phyloP scores from a whole-genome alignment of 2,888 invertebrate species.

The Mesodorylaimus sp. region DNA sequence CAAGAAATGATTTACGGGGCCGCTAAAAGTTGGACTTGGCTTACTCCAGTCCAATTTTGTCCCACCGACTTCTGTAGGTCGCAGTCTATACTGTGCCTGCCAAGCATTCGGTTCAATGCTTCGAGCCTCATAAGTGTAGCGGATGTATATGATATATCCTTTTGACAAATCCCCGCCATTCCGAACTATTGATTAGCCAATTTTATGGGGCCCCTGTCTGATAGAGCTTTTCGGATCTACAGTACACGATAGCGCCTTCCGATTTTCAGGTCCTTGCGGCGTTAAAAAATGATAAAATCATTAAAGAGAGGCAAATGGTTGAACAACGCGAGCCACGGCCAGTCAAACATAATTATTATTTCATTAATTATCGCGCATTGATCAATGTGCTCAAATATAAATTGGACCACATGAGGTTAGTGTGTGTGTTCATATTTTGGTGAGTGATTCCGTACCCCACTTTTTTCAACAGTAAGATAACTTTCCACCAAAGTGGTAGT shows the following conservation, averaged over 20 bases:
- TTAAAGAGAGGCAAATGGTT: slow-evolving; percentile 22
- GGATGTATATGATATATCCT: too few relatives aligned
- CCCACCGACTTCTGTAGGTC: too few relatives aligned
- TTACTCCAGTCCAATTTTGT: too few relatives aligned
- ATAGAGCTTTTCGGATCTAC: not conserved
- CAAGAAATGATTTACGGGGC: too few relatives aligned
- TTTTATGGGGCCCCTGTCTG: not conserved
- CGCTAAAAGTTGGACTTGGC: too few relatives aligned
- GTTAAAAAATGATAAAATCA: slow-evolving; percentile 23
- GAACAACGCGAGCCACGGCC: slow-evolving; percentile 14
- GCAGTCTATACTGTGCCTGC: too few relatives aligned
- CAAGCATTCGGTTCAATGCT: too few relatives aligned
- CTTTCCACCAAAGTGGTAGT: not conserved
- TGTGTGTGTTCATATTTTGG: not conserved
- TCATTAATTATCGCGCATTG: slow-evolving; percentile 26
- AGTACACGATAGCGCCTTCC: not conserved
- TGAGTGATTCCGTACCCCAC: too few relatives aligned
- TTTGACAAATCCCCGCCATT: too few relatives aligned
- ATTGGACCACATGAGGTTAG: slow-evolving; percentile 28
- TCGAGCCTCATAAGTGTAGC: too few relatives aligned
- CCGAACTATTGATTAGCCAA: not conserved
- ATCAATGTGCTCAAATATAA: slow-evolving; percentile 28
- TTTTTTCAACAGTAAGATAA: too few relatives aligned
- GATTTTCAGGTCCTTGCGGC: slow-evolving; percentile 14
- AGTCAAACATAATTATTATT: slow-evolving; percentile 21